Evolutionary conservation across 1,140 invertebrate genomes (phyloP), one percentile per base, ranked within the genome.

Genomic region (Littorina saxatilis): DNA sequence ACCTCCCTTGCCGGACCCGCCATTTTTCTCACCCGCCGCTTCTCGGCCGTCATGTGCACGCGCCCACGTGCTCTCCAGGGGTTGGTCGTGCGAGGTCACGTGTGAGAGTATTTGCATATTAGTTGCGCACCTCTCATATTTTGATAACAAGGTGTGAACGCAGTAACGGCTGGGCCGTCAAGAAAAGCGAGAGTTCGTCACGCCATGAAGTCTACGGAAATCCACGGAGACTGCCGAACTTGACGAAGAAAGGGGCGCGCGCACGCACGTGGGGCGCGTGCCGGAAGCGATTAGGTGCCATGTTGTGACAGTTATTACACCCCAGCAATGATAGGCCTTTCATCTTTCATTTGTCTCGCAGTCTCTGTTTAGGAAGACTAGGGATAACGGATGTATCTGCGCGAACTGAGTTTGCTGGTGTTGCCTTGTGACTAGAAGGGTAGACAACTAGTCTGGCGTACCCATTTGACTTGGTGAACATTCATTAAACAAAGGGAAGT

Each of bases 121-220:
- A 47, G 70, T 73, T 73, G 70, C 70, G 70, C 70, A 73, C 70
- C 43, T 29, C 70, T 73, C 70, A 73, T 73, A 73, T 73, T 73
- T 73, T 73, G 70, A 73, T 73, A 73, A 73, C 43, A 73, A 73
- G 39, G 70, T 73, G 70, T 73, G 70, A 35, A 35, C 9, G n/a
- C 58, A 61, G n/a, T 61, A 61, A 61, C 17, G 13, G 70, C 40
- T 4, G 20, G 23, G 68, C 40, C 39, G 70, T 73, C 70, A 52
- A 15, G 2, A n/a, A 3, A 13, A 27, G 70, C 32, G 70, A 50
- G 40, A 52, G 23, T 47, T 50, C 17, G 70, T 23, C 70, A 73
- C 70, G 70, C 11, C 0, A 73, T 47, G 40, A 73, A 73, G 70
- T 52, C 70, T 32, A 50, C 43, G 20, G 37, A 2, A 2, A 37